Conservation (phyloP, 2,797 vertebrate species). For the Meriones psammophilus region DNA sequence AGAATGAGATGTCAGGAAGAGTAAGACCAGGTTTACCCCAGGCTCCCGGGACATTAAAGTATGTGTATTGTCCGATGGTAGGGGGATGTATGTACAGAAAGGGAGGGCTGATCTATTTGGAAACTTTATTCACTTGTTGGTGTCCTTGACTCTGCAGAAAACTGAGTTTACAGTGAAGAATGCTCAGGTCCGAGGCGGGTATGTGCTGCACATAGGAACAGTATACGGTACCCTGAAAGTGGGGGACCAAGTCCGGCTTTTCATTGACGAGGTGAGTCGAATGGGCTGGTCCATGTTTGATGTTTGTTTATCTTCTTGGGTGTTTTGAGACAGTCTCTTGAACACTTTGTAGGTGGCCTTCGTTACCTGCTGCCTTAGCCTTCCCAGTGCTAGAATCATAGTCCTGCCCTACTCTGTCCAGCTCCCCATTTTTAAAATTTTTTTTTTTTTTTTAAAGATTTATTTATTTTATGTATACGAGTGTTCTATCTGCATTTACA, state of each 20-base stretch:
- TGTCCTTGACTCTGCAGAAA: slow-evolving; percentile 88
- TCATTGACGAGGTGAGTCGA: slow-evolving; percentile 94
- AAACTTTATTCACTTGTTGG: not conserved
- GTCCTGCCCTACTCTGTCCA: not conserved
- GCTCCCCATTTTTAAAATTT: not conserved
- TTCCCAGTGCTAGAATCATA: not conserved
- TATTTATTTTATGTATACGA: no score
- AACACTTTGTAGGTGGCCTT: not conserved
- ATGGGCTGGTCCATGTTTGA: not conserved
- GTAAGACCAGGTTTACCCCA: not conserved
- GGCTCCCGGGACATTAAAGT: not conserved
- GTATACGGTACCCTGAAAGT: slow-evolving; percentile 95
- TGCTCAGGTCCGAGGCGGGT: slow-evolving; percentile 97
- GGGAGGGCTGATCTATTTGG: not conserved
- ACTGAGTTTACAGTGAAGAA: slow-evolving; percentile 99
- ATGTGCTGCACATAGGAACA: slow-evolving; percentile 95
- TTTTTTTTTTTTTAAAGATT: no score
- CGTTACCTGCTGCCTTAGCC: not conserved
- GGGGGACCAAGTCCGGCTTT: slow-evolving; percentile 93
- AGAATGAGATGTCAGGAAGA: not conserved
- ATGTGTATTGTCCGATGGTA: no score
- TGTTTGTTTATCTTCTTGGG: not conserved
- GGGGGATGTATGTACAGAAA: not conserved
- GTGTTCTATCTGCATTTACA: no score
- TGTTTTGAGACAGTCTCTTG: not conserved